Evolutionary conservation across 2,888 invertebrate species (phyloP).

Genomic region (Lycaena phlaeas): DNA sequence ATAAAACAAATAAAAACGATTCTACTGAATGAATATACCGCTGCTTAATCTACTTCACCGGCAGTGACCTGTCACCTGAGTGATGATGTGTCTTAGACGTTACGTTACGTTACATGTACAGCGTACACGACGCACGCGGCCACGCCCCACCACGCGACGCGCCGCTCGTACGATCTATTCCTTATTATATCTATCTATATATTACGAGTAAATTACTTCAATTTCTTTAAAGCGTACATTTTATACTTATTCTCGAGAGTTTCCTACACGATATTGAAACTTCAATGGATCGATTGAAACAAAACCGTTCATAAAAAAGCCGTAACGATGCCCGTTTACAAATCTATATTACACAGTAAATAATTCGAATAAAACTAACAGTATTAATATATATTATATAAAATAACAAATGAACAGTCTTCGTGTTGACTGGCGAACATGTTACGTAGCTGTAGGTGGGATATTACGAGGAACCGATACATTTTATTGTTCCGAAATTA

Average conservation of each 20-base stretch:
- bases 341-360: conserved; percentile 44
- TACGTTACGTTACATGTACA: conserved; percentile 10
- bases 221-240: conserved; percentile 73
- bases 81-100: conserved; percentile 30
- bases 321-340: conserved; percentile 15
- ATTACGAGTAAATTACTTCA: conserved; percentile 60
- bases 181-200: conserved; percentile 64
- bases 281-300: conserved; percentile 30
- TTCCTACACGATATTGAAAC: conserved; percentile 54
- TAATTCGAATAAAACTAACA: conserved; percentile 63
- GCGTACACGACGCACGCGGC: conserved; percentile 10
- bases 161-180: conserved; percentile 53
- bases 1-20: conserved; percentile 24
- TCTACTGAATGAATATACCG: conserved; percentile 23
- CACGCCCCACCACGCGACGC: conserved; percentile 31
- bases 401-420: conserved; percentile 71
- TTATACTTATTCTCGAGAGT: conserved; percentile 65
- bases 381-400: no score
- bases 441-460: conserved; percentile 60
- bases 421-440: conserved; percentile 61
- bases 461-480: conserved; percentile 47
- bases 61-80: conserved; percentile 55
- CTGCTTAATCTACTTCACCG: conserved; percentile 48
- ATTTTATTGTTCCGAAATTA: conserved; percentile 8
- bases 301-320: conserved; percentile 22